Percentiles rank a stretch among this genome's conserved stretches.
These are phyloP conservation scores for Phorcus lineatus DNA, from an alignment of 2,888 invertebrate species.

Conservation along the genomic window DNA sequence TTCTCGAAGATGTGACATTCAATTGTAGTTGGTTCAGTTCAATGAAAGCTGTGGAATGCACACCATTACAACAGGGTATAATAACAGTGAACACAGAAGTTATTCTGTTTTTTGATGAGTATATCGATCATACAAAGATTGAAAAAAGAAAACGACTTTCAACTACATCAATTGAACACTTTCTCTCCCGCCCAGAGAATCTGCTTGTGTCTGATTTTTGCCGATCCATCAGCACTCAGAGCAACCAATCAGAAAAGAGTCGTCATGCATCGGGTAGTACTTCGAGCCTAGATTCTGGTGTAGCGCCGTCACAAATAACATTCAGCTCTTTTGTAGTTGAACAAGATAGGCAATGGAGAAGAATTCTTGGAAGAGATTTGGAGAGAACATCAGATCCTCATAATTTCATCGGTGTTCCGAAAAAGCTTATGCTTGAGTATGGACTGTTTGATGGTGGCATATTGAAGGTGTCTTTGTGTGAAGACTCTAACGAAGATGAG, in stretches of 20 bases:
- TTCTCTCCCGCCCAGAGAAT: slow-evolving; percentile 44
- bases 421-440: slow-evolving; percentile 58
- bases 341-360: slow-evolving; percentile 58
- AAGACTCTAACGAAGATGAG: not conserved
- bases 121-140: slow-evolving; percentile 31
- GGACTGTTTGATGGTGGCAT: slow-evolving; percentile 66
- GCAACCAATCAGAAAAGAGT: slow-evolving; percentile 33
- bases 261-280: not conserved
- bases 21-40: slow-evolving; percentile 56
- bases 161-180: slow-evolving; percentile 32
- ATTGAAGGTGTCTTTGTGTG: slow-evolving; percentile 52
- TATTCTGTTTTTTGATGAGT: slow-evolving; percentile 54
- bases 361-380: slow-evolving; percentile 55
- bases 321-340: slow-evolving; percentile 51
- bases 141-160: slow-evolving; percentile 42
- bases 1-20: slow-evolving; percentile 55
- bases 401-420: slow-evolving; percentile 64
- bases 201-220: slow-evolving; percentile 61
- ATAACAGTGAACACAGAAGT: slow-evolving; percentile 61
- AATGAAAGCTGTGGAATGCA: slow-evolving; percentile 61
- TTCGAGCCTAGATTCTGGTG: not conserved
- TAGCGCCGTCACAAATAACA: slow-evolving; percentile 12
- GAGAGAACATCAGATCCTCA: slow-evolving; percentile 58
- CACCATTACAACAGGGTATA: slow-evolving; percentile 61
- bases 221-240: slow-evolving; percentile 44